Percentiles rank a stretch among this genome's conserved stretches.
phyloP scores from a whole-genome alignment of 2,113 vertebrate species.

The Oceanodroma tethys region DNA sequence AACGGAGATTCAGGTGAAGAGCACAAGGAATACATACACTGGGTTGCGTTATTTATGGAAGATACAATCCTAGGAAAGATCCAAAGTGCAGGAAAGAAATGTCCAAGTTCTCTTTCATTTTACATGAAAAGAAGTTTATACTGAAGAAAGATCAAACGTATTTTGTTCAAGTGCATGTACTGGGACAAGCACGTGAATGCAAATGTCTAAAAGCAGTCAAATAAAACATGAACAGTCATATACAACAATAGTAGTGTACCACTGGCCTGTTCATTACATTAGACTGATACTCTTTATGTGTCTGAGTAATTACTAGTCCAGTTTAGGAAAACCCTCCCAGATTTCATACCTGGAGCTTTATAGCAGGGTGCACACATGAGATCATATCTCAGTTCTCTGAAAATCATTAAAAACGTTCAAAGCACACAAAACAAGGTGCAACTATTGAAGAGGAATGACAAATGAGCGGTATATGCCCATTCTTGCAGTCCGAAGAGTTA shows the following conservation, averaged over 20 bases:
- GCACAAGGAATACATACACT: background rate
- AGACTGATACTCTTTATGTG: background rate
- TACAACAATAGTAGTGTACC: background rate
- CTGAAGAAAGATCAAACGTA: background rate
- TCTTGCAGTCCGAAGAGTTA: background rate
- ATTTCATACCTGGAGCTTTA: background rate
- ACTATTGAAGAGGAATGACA: background rate
- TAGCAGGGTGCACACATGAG: background rate
- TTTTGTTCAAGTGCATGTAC: background rate
- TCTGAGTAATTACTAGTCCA: background rate
- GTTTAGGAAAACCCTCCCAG: background rate
- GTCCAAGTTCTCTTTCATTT: conserved; percentile 31
- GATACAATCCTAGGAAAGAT: conserved; percentile 34
- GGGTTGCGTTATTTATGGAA: conserved; percentile 9
- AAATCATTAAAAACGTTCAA: background rate
- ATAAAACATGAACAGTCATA: background rate
- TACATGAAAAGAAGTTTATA: background rate
- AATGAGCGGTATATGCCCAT: background rate
- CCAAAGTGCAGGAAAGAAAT: background rate
- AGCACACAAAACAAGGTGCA: background rate
- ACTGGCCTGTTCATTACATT: background rate
- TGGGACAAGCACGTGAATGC: background rate
- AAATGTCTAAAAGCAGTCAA: background rate
- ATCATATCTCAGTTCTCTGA: background rate
- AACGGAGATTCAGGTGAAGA: background rate